Evolutionary conservation across 2,113 vertebrate species (phyloP).

Genomic region (Corvus moneduloides): DNA sequence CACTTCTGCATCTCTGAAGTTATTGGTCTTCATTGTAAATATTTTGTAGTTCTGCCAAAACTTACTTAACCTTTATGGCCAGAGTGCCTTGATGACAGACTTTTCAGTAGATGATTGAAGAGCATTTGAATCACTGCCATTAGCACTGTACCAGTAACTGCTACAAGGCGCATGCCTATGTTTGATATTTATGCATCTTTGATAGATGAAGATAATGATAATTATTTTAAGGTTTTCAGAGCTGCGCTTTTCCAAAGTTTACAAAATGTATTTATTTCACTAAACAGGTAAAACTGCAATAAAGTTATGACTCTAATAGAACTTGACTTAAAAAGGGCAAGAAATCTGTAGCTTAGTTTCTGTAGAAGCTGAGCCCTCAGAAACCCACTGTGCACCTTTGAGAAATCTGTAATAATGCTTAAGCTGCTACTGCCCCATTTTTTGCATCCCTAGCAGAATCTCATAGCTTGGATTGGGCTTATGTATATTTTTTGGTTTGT

Average conservation of each 20-base stretch:
- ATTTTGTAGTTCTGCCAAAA: background rate
- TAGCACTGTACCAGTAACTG: background rate
- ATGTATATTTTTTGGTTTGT: background rate
- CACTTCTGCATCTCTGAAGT: background rate
- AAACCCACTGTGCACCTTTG: background rate
- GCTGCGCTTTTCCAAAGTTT: background rate
- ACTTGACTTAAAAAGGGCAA: background rate
- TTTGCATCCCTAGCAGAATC: background rate
- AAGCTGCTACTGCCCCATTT: background rate
- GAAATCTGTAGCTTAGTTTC: conserved; percentile 17
- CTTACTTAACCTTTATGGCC: conserved; percentile 10
- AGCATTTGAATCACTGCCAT: background rate
- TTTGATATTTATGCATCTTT: background rate
- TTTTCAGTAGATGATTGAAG: background rate
- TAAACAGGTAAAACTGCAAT: background rate
- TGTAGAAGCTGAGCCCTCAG: background rate
- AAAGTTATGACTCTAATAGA: background rate
- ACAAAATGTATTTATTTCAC: background rate
- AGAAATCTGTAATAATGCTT: conserved; percentile 1
- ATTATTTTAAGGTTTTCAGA: background rate
- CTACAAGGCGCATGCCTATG: background rate
- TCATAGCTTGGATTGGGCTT: background rate
- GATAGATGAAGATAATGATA: background rate
- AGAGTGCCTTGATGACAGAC: background rate
- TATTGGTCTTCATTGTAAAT: conserved; percentile 24